These are phyloP conservation scores for Monochamus saltuarius DNA, from an alignment of 1,140 invertebrate species.

Conservation along the genomic window DNA sequence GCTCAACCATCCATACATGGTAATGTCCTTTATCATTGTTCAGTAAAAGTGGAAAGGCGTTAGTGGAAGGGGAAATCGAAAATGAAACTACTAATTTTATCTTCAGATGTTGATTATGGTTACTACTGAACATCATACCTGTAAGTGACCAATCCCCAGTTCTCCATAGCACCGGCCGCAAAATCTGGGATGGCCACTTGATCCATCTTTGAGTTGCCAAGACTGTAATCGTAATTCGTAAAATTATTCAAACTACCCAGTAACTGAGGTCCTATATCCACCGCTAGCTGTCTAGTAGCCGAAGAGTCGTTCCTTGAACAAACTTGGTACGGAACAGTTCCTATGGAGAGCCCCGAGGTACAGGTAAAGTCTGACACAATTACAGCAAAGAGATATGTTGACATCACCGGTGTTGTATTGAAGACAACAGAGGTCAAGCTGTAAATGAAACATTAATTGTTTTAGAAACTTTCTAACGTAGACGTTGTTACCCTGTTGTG, in stretches of 20 bases:
- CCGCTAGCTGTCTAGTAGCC: conserved; percentile 12
- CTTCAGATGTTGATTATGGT: no score
- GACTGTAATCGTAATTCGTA: conserved; percentile 22
- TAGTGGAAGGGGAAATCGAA: no score
- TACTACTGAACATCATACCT: conserved; percentile 55
- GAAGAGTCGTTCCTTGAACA: conserved; percentile 23
- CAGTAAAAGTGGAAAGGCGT: no score
- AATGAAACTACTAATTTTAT: no score
- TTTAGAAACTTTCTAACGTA: no score
- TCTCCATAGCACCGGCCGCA: conserved; percentile 92
- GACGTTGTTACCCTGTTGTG: no score
- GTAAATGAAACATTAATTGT: not conserved
- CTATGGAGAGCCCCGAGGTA: conserved; percentile 48
- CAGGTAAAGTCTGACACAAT: conserved; percentile 52
- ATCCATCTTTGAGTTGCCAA: conserved; percentile 21
- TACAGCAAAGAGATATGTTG: conserved; percentile 77
- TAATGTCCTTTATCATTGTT: no score
- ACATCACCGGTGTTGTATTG: conserved; percentile 60
- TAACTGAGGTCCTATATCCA: conserved; percentile 20
- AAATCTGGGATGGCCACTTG: conserved; percentile 85
- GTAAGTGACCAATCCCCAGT: conserved; percentile 86
- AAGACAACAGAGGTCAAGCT: conserved; percentile 60
- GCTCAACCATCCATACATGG: no score
- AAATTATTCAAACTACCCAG: conserved; percentile 23
- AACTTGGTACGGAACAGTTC: conserved; percentile 42